phyloP scores from a whole-genome alignment of 2,797 vertebrate species.

The Menidia menidia region DNA sequence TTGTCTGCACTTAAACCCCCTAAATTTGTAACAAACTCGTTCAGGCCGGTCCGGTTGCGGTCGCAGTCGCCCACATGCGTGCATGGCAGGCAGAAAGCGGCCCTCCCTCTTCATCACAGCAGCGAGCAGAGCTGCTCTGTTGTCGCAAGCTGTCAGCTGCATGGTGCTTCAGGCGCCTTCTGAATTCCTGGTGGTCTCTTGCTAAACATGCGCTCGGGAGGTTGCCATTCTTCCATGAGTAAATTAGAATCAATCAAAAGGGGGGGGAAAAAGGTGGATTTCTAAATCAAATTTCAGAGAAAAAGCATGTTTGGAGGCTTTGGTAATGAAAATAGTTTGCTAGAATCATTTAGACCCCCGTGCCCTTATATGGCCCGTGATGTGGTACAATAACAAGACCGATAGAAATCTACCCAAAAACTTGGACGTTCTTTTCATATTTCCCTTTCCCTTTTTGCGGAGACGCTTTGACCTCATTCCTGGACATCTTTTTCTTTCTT shows the following conservation, averaged over 20 bases:
- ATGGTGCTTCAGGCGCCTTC: background rate
- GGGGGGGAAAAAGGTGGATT: no score
- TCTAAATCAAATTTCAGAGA: background rate
- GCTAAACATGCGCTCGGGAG: background rate
- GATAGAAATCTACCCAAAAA: background rate
- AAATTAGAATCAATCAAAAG: background rate
- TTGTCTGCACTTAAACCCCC: constrained; percentile 26
- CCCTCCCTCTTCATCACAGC: constrained; percentile 14
- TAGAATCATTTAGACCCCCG: background rate
- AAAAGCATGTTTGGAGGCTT: background rate
- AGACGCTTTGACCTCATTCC: constrained; percentile 4
- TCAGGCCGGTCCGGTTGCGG: constrained; percentile 33
- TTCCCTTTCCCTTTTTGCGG: background rate
- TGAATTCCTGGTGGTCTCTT: background rate
- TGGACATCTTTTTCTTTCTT: background rate
- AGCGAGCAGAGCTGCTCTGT: background rate
- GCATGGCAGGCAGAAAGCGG: background rate
- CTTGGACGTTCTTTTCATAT: background rate
- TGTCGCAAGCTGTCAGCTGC: background rate
- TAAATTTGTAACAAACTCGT: constrained; percentile 16
- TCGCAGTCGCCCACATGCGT: constrained; percentile 6
- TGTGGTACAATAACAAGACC: constrained; percentile 6
- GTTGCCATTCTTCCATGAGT: background rate
- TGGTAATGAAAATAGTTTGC: constrained; percentile 8
- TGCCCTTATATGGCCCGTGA: background rate